Evolutionary conservation across 2,888 invertebrate genomes (phyloP).

Genomic region (Peribatodes rhomboidaria): DNA sequence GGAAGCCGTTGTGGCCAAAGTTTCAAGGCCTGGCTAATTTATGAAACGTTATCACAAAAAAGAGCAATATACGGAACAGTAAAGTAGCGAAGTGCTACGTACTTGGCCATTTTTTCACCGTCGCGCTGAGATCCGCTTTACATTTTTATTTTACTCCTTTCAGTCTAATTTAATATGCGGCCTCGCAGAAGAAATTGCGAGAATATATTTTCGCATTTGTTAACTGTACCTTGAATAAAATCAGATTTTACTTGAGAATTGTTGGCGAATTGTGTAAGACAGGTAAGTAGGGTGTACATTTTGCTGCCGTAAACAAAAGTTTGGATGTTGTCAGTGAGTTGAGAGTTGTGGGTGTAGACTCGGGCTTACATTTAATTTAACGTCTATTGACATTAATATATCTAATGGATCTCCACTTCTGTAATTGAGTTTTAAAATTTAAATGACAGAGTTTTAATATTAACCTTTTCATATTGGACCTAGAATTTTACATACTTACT

Average conservation of each 20-base stretch:
- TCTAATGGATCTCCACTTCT: not conserved
- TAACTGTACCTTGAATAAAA: constrained; percentile 71
- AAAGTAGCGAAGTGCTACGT: constrained; percentile 47
- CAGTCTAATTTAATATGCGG: constrained; percentile 80
- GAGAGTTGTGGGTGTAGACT: constrained; percentile 3
- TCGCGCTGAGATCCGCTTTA: constrained; percentile 71
- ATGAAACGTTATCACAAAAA: constrained; percentile 46
- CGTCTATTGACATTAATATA: constrained; percentile 7
- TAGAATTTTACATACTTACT: too few relatives aligned
- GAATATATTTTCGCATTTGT: constrained; percentile 76
- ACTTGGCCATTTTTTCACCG: constrained; percentile 60
- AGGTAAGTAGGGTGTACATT: constrained; percentile 46
- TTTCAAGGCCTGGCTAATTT: constrained; percentile 36
- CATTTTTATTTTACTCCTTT: constrained; percentile 80
- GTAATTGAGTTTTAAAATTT: not conserved
- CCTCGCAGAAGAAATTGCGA: constrained; percentile 73
- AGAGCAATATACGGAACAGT: constrained; percentile 47
- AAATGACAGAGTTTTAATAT: too few relatives aligned
- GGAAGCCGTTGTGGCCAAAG: constrained; percentile 11
- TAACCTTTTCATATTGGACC: too few relatives aligned
- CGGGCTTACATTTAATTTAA: constrained; percentile 2
- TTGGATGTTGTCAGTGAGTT: constrained; percentile 7
- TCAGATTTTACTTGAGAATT: constrained; percentile 63
- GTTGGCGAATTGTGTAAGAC: constrained; percentile 59
- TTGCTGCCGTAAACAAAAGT: constrained; percentile 42